Evolutionary conservation across 2,888 invertebrate species (phyloP), one percentile per base, ranked within the genome.

Genomic region (Oligia fasciuncula): DNA sequence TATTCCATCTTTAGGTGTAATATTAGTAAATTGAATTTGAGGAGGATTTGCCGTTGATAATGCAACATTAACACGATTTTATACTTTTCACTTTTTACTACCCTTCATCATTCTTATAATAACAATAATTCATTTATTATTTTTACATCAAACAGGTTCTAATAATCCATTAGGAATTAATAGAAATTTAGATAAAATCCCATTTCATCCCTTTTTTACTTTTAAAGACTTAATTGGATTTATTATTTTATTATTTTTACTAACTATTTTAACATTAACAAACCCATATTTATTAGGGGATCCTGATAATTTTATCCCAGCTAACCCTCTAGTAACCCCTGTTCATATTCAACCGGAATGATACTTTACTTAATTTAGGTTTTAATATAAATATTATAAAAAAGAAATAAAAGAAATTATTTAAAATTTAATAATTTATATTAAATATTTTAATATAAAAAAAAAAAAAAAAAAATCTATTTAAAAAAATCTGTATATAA

Each of bases 311-410:
- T 98, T 98, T 95, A 97, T 97, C 40, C 97, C 97, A 0, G 98
- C 98, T 8, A 98, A 98, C 86, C 97, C 98, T 0, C 90, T 98
- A 96, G 97, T 97, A 29, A 98, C 98, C 0, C 98, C 98, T 0
- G 93, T 97, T 13, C 98, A 98, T 92, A 98, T 98, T 96, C 98
- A 98, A 97, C 98, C 98, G 69, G 98, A 98, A 97, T 98, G 98
- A 97, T 98, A 98, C 93, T 98, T 98, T 88, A 49, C 62, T 1
- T 2, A 88, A 70, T 76, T 84, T 77, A 67, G 67, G 76, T 86
- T 91, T 91, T 86, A 90, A 82, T 86, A 85, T 85, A 23, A 89
- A 89, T 91, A 89, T 90, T 91, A 91, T 88, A 69, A 89, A 90
- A n/a, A 11, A 80, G 86, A 76, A 88, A 88, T 29, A 63, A 85